Evolutionary conservation across 2,797 vertebrate genomes (phyloP), one percentile per base, ranked within the genome.

Genomic region (Chrysocyon brachyurus): DNA sequence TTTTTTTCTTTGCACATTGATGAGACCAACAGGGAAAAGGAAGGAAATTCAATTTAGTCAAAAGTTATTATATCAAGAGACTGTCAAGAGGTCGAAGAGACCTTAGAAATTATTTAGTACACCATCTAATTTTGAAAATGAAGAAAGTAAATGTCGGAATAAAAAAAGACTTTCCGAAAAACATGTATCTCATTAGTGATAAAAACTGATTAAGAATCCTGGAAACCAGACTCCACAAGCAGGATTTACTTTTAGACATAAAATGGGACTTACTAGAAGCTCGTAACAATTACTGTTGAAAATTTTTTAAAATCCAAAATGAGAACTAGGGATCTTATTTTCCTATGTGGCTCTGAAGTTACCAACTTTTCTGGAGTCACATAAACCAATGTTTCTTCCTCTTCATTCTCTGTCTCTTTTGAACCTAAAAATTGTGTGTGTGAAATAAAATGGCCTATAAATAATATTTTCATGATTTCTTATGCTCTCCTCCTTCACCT

Each of bases 1-100:
- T 40, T 40, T 40, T 40, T 83, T 84, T 79, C 57, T 96, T 66
- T 31, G 49, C 6, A 82, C 66, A 31, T 2, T 31, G 90, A 57
- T 82, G 73, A 31, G 52, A 61, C 8, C 33, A 75, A 57, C 5
- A 78, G 16, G 40, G 22, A 93, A 93, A 75, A 78, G 56, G 89
- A 61, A 93, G 82, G 59, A 96, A 87, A 92, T n/a, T 52, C 33
- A 86, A 16, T 26, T 61, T 68, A 91, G 22, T 78, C 28, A 63
- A 66, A 68, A 54, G 16, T 40, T 46, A 5, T n/a, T n/a, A 17
- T 40, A 81, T 52, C 2, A 15, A 31, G 5, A 85, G 66, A 56
- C 31, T 70, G 17, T 21, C 31, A 61, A 70, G 68, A 86, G 24
- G 40, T 9, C 70, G 59, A 72, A 79, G 49, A 89, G 46, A 52